Conservation (phyloP, 2,113 vertebrate genomes). For the Pitta sordida region DNA sequence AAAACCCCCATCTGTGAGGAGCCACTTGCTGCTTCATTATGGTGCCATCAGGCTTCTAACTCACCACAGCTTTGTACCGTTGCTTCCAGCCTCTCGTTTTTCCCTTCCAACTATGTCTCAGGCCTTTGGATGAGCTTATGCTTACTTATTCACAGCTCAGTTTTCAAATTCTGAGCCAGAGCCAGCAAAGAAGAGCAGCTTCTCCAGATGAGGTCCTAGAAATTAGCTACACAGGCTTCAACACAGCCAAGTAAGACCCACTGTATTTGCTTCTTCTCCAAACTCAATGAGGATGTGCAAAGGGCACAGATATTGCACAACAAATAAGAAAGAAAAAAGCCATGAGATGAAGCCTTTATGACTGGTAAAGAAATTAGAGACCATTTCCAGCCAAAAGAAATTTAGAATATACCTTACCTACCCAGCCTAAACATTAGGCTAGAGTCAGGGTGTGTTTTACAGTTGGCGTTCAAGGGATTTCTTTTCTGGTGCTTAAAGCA, state of each 20-base stretch:
- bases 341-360: neutral
- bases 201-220: constrained; percentile 14
- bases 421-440: neutral
- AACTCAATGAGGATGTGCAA: neutral
- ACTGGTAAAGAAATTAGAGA: neutral
- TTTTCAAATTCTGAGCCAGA: constrained; percentile 19
- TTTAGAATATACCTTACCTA: neutral
- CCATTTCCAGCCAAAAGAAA: neutral
- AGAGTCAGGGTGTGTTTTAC: neutral
- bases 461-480: neutral
- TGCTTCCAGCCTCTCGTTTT: neutral
- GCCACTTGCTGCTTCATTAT: neutral
- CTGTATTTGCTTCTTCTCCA: neutral
- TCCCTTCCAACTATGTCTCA: neutral
- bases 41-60: neutral
- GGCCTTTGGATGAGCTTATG: neutral
- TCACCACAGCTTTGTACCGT: neutral
- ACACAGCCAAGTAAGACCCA: neutral
- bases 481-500: neutral
- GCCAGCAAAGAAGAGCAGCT: neutral
- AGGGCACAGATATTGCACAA: neutral
- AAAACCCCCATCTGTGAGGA: neutral
- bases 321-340: neutral
- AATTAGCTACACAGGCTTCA: neutral
- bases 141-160: neutral